Percentiles rank a stretch among this genome's conserved stretches.
Evolutionary conservation across 2,888 invertebrate genomes (phyloP).

Genomic region (Doris montereyensis): DNA sequence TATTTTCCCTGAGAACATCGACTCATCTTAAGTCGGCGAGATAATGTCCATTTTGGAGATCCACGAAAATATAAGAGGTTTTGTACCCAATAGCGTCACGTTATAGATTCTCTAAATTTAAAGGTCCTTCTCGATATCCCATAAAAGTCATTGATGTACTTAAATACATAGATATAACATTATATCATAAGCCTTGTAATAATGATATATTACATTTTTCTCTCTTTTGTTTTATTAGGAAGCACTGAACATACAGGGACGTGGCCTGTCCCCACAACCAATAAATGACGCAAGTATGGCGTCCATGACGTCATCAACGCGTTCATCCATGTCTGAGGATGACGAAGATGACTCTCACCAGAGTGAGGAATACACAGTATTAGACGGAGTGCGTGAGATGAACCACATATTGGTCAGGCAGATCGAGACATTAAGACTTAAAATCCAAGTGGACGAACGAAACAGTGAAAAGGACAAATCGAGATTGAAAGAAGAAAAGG

Average conservation of each 20-base stretch:
- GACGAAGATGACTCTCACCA: not conserved
- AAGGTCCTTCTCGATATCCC: no score
- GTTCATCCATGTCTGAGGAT: not conserved
- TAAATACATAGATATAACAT: no score
- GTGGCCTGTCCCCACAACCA: conserved; percentile 12
- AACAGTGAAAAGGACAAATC: conserved; percentile 52
- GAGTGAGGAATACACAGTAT: conserved; percentile 32
- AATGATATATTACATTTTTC: no score
- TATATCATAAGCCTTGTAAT: no score
- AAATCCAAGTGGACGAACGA: conserved; percentile 57
- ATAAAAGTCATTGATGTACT: no score
- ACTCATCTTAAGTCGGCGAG: no score
- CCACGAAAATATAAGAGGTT: no score
- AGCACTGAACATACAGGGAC: conserved; percentile 8
- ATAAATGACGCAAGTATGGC: not conserved
- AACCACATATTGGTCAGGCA: conserved; percentile 53
- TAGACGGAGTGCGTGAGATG: conserved; percentile 38
- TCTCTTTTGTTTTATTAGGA: not conserved
- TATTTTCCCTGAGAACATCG: no score
- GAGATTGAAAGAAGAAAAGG: conserved; percentile 52
- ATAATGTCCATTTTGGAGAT: no score
- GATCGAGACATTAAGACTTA: conserved; percentile 56
- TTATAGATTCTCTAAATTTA: no score
- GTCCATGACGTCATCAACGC: not conserved
- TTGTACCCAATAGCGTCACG: no score